Evolutionary conservation across 92 coral and sea anemone species (phyloP).

Genomic region (Epizoanthus rinbou): DNA sequence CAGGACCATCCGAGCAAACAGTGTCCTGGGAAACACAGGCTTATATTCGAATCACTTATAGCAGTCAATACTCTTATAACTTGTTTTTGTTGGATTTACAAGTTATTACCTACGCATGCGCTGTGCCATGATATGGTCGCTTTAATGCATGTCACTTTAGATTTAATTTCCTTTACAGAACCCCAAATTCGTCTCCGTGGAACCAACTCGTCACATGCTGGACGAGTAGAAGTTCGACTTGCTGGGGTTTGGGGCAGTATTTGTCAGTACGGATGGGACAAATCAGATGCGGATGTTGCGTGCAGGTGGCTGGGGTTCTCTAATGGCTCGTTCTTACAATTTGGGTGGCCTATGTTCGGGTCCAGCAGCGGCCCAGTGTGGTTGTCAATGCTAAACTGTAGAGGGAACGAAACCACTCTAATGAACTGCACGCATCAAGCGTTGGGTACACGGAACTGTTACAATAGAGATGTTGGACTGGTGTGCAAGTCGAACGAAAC

Average conservation of each 20-base stretch:
- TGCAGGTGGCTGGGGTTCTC: constrained; percentile 32
- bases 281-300: constrained; percentile 10
- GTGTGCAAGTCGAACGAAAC: constrained; percentile 23
- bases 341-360: constrained; percentile 29
- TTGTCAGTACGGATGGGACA: background rate
- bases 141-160: too few relatives aligned
- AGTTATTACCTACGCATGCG: too few relatives aligned
- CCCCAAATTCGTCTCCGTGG: constrained; percentile 24
- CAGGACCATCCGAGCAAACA: too few relatives aligned
- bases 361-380: background rate
- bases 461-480: constrained; percentile 1
- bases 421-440: background rate
- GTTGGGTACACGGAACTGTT: background rate
- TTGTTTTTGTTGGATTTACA: too few relatives aligned
- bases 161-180: background rate
- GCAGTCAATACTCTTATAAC: too few relatives aligned
- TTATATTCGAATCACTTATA: too few relatives aligned
- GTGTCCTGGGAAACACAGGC: too few relatives aligned
- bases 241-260: constrained; percentile 26
- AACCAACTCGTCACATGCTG: constrained; percentile 9
- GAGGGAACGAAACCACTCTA: background rate
- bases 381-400: background rate
- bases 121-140: too few relatives aligned
- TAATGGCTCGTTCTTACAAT: background rate
- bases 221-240: constrained; percentile 9